Evolutionary conservation across 2,113 vertebrate genomes (phyloP), one percentile per base, ranked within the genome.

Genomic region (Catagonus wagneri): DNA sequence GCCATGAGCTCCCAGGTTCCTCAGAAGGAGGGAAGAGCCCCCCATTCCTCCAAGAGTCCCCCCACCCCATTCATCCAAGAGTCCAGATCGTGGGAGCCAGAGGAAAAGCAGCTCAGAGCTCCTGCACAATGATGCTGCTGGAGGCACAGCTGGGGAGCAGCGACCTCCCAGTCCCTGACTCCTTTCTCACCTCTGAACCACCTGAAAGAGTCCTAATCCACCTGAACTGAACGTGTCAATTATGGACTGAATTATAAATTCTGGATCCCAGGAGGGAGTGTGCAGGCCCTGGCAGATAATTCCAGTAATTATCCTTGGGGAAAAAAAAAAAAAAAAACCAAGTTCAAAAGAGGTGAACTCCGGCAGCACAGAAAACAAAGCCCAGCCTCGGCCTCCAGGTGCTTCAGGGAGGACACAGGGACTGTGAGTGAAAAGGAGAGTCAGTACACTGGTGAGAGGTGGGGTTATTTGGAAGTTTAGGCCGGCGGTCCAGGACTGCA

Each of bases 91-190:
- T 23, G 13, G 19, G 4, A 74, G 39, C 58, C n/a, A 1, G 14
- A 8, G 0, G 16, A n/a, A 56, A 32, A 74, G 44, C 13, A 60
- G 4, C 4, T 2, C 1, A 2, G 34, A 0, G 17, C 3, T 1
- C 44, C 7, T 1, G 16, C 0, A 1, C n/a, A 0, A 20, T 0
- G n/a, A 32, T 11, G 34, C 66, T 76, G 68, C 96, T 44, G 74
- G 44, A 94, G 89, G 96, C 93, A 61, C 96, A 98, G 93, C 98
- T 98, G 98, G 97, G 52, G 63, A 91, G 52, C 87, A 74, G 6
- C 0, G 1, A 39, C 2, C 13, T 20, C 32, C 44, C 9, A 86
- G 81, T 72, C 74, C 44, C 71, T 91, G 91, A 89, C 68, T 65
- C 58, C 25, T 79, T 89, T 93, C 14, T 83, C 60, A 90, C 68